Base-by-base conservation (phyloP, 2,113 vertebrate genomes). In the Amblyopsis rosae region DNA sequence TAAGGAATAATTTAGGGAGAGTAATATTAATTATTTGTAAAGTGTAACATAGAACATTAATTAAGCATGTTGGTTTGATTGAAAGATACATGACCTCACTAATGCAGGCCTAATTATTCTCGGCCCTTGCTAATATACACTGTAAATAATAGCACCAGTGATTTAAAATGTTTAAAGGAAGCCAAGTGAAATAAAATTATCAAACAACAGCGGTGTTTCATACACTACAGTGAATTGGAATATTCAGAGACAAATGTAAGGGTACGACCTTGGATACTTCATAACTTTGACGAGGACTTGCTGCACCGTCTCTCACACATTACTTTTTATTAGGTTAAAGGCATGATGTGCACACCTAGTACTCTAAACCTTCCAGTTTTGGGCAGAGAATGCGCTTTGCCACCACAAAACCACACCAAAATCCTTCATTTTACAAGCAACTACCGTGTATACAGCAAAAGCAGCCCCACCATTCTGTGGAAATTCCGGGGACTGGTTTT, bases 31-130 rank as follows among this genome's bases (percentile, higher is more conserved):
- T 51, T 51, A 51, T 58, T 41, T 41, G 86, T 82, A 86, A 83
- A 26, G 26, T 26, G 26, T 70, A 61, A 74, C 90, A 90, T 85
- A 85, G 86, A 91, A 87, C 81, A 89, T 90, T 91, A 91, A 93
- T 92, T 92, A 91, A 86, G 78, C 72, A 80, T 72, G 80, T 88
- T 90, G 90, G 85, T 91, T 82, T 86, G 86, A 92, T 90, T 88
- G 87, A 90, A 90, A 88, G 78, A 82, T 81, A 71, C 81, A 73
- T 89, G 86, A 89, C 80, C 87, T 73, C 74, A 56, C 83, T 73
- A 77, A 70, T 79, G 72, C 76, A 79, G 15, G 77, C 77, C 87
- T 92, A 88, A 91, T 92, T 90, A 93, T 89, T 92, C 89, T 70
- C 80, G 82, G 86, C 76, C 80, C 66, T 87, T 90, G 84, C 90